Evolutionary conservation across 2,888 invertebrate genomes (phyloP).

Genomic region (Agrotis segetum): DNA sequence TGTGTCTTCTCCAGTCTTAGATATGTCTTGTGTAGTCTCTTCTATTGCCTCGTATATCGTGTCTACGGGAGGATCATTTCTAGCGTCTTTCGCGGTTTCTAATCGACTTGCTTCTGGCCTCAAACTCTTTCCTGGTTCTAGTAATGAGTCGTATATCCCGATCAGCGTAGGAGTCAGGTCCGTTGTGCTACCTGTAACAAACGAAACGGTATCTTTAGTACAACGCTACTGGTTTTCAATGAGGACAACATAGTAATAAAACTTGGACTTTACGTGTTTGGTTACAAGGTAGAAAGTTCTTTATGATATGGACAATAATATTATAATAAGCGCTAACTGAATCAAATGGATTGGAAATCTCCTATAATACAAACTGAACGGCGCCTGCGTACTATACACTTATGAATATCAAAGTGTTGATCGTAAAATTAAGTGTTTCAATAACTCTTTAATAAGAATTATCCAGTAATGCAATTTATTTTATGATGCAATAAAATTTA

Average conservation of each 20-base stretch:
- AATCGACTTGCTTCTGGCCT: conserved; percentile 78
- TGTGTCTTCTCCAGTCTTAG: conserved; percentile 68
- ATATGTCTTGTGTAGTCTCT: conserved; percentile 68
- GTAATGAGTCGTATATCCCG: conserved; percentile 96
- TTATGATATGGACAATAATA: background rate
- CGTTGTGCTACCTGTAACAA: conserved; percentile 95
- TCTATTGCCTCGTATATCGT: conserved; percentile 69
- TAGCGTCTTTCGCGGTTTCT: conserved; percentile 88
- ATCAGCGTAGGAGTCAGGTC: conserved; percentile 96
- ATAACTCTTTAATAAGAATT: conserved; percentile 49
- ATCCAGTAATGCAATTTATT: conserved; percentile 45
- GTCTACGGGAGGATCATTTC: conserved; percentile 85
- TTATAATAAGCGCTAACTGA: conserved; percentile 34
- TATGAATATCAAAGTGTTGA: conserved; percentile 39
- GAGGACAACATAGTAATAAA: conserved; percentile 14
- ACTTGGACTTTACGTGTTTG: conserved; percentile 17
- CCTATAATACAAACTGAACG: conserved; percentile 15
- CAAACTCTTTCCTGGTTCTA: conserved; percentile 86
- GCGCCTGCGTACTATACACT: conserved; percentile 1
- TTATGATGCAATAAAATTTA: conserved; percentile 43
- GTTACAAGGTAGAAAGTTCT: conserved; percentile 33
- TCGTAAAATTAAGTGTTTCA: conserved; percentile 55
- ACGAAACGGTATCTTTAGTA: conserved; percentile 63
- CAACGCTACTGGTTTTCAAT: conserved; percentile 35
- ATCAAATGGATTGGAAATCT: conserved; percentile 37